Percentiles rank a stretch among this genome's conserved stretches.
phyloP scores from a whole-genome alignment of 2,888 invertebrate genomes.

The Andrena minutula region DNA sequence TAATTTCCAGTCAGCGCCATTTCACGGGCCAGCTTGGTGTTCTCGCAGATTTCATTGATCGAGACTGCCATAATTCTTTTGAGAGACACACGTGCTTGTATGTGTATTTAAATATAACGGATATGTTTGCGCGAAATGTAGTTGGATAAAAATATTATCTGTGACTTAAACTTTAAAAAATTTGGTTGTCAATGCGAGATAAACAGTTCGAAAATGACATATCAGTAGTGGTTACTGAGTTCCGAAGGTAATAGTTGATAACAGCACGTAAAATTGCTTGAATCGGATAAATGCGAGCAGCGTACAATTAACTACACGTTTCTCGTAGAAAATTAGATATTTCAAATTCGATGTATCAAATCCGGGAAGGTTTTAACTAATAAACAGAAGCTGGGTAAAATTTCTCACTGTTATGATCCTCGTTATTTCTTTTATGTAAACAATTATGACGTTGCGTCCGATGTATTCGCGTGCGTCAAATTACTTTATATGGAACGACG shows the following conservation, averaged over 20 bases:
- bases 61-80: slow-evolving; percentile 91
- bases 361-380: neutral
- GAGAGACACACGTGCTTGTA: neutral
- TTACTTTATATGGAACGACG: slow-evolving; percentile 21
- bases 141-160: neutral
- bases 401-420: slow-evolving; percentile 1
- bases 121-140: neutral
- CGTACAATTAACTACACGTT: neutral
- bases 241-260: neutral
- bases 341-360: slow-evolving; percentile 1
- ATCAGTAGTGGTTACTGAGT: neutral
- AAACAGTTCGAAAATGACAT: slow-evolving; percentile 13
- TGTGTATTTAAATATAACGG: neutral
- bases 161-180: neutral
- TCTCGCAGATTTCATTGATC: slow-evolving; percentile 96
- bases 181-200: neutral
- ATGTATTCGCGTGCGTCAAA: slow-evolving; percentile 11
- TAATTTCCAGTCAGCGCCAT: slow-evolving; percentile 98
- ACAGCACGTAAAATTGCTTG: neutral
- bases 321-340: neutral
- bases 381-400: neutral
- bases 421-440: slow-evolving; percentile 10
- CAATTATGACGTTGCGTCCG: slow-evolving; percentile 15
- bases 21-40: slow-evolving; percentile 97
- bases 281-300: neutral